These are phyloP conservation scores for Mionectes olivaceus DNA, from an alignment of 2,797 vertebrate species.

Conservation along the genomic window DNA sequence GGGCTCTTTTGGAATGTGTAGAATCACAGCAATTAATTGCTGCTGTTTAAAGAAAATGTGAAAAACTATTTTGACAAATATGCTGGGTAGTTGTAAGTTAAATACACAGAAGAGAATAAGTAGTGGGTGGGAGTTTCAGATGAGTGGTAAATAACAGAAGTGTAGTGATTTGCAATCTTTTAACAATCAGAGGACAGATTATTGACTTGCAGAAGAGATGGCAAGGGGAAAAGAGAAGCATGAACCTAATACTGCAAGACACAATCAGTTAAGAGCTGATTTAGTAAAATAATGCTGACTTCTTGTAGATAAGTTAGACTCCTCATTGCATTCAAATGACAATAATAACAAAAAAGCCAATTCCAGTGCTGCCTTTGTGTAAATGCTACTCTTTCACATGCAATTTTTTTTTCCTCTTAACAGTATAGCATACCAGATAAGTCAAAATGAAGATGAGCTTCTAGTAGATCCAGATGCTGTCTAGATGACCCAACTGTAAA, in stretches of 20 bases:
- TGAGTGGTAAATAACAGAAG: slow-evolving; percentile 49
- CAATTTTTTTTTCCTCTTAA: rapidly evolving
- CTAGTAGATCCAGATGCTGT: background rate
- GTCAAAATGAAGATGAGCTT: background rate
- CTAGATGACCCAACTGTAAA: background rate
- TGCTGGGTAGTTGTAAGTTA: background rate
- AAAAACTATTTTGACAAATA: slow-evolving; percentile 17
- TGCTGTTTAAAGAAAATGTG: slow-evolving; percentile 1
- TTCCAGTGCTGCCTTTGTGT: background rate
- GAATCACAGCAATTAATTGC: slow-evolving; percentile 27
- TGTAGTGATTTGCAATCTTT: background rate
- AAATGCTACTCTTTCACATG: background rate
- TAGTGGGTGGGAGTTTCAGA: background rate
- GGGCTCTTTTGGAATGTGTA: background rate
- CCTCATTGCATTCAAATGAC: background rate
- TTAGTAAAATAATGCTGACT: slow-evolving; percentile 15
- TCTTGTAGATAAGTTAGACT: background rate
- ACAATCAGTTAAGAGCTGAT: slow-evolving; percentile 8
- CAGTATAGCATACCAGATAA: background rate
- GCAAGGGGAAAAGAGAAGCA: slow-evolving; percentile 2
- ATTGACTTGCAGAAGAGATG: slow-evolving; percentile 5
- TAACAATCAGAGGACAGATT: slow-evolving; percentile 11
- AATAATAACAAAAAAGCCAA: background rate
- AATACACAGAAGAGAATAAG: background rate
- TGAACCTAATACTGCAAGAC: background rate